Conservation (phyloP, 2,888 invertebrate species). For the Tubulanus polymorphus region DNA sequence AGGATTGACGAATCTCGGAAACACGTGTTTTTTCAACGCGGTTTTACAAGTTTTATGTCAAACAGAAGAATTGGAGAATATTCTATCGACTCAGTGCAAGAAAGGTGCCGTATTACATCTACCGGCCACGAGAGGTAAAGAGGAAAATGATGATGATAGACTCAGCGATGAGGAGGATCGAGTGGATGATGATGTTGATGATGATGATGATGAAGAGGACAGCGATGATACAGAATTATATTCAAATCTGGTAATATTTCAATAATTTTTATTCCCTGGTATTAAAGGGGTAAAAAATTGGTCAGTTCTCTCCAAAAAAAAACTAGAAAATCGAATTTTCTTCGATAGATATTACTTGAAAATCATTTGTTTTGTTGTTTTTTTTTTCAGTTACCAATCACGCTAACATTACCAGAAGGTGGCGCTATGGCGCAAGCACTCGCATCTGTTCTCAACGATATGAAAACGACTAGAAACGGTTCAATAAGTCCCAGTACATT, state of each 20-base stretch:
- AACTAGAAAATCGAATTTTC: not conserved
- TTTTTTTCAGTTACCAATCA: constrained; percentile 40
- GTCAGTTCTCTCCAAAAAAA: not conserved
- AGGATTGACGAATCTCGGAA: constrained; percentile 86
- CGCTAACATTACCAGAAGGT: constrained; percentile 46
- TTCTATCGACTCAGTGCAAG: constrained; percentile 34
- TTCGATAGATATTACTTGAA: no score
- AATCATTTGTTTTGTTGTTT: constrained; percentile 6
- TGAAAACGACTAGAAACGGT: constrained; percentile 40
- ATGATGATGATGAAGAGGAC: constrained; percentile 20
- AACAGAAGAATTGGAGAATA: constrained; percentile 39
- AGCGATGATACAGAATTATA: not conserved
- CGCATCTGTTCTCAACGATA: constrained; percentile 51
- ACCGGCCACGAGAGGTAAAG: constrained; percentile 18
- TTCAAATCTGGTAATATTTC: constrained; percentile 1
- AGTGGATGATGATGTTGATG: constrained; percentile 22
- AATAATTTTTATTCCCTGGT: no score
- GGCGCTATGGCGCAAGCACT: constrained; percentile 51
- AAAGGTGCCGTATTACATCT: constrained; percentile 29
- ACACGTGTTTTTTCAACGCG: constrained; percentile 96
- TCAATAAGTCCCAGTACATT: constrained; percentile 50
- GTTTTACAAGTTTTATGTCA: constrained; percentile 59
- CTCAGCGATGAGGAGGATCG: constrained; percentile 24
- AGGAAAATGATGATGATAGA: not conserved
- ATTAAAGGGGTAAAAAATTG: not conserved